Evolutionary conservation across 2,888 invertebrate species (phyloP).

Genomic region (Ypsolopha sequella): DNA sequence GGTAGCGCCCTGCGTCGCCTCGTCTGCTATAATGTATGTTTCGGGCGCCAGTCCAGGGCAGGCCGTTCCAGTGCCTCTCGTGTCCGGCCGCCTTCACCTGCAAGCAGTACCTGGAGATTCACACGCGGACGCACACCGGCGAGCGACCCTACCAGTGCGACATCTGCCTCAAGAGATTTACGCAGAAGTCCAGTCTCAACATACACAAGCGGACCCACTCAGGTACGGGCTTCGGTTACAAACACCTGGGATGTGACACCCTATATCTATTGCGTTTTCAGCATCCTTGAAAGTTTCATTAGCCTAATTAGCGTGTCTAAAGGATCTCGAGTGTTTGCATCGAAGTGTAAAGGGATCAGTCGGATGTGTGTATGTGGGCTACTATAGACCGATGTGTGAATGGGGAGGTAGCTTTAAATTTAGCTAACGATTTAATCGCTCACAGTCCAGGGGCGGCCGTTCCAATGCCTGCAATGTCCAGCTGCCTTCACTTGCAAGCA

Average conservation of each 20-base stretch:
- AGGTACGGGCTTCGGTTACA: slow-evolving; percentile 39
- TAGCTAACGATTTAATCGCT: slow-evolving; percentile 17
- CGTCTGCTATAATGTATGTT: slow-evolving; percentile 65
- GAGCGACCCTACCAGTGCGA: slow-evolving; percentile 77
- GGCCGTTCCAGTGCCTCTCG: slow-evolving; percentile 73
- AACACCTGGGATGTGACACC: too few relatives aligned
- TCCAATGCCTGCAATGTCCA: slow-evolving; percentile 72
- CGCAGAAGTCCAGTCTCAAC: slow-evolving; percentile 86
- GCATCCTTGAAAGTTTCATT: too few relatives aligned
- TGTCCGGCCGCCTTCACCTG: slow-evolving; percentile 71
- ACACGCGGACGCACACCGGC: slow-evolving; percentile 73
- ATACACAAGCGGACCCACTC: slow-evolving; percentile 86
- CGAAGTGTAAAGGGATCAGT: not conserved
- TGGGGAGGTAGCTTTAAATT: slow-evolving; percentile 5
- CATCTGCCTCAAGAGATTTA: slow-evolving; percentile 83
- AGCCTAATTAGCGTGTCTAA: not conserved
- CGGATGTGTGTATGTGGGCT: slow-evolving; percentile 37
- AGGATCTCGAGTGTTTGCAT: not conserved
- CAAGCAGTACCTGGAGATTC: slow-evolving; percentile 73
- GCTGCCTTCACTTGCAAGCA: slow-evolving; percentile 72
- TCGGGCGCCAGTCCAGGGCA: slow-evolving; percentile 71
- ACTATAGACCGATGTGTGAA: slow-evolving; percentile 15
- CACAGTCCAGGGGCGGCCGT: slow-evolving; percentile 70
- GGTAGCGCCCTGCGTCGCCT: not conserved
- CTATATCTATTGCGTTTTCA: too few relatives aligned